Evolutionary conservation across 2,797 vertebrate species (phyloP).

Genomic region (Chelonia mydas): DNA sequence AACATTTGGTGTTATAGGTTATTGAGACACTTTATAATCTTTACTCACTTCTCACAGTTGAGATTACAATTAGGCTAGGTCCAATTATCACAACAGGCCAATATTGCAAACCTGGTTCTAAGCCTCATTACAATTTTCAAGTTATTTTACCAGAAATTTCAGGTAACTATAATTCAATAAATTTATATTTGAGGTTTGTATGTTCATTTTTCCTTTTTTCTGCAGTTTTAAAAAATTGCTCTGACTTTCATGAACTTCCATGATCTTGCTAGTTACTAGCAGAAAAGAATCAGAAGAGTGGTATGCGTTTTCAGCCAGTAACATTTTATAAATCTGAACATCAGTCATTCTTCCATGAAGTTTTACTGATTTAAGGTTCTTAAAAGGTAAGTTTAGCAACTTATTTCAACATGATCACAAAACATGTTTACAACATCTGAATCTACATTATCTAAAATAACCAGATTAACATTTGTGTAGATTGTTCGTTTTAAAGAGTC

Average conservation of each 20-base stretch:
- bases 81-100: neutral
- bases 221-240: neutral
- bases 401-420: neutral
- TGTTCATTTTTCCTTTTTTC: neutral
- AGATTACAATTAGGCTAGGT: neutral
- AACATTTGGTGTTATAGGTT: neutral
- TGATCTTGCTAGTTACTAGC: neutral
- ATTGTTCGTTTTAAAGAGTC: neutral
- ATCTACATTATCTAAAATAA: neutral
- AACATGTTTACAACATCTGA: neutral
- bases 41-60: neutral
- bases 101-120: neutral
- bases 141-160: neutral
- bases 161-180: neutral
- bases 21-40: neutral
- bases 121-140: neutral
- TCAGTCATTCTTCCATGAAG: neutral
- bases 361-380: neutral
- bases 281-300: neutral
- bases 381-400: neutral
- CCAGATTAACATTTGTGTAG: neutral
- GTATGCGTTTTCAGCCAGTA: neutral
- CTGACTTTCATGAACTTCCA: neutral
- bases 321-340: neutral
- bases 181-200: neutral